Conservation (phyloP, 2,797 vertebrate species). For the Loriculus beryllinus region DNA sequence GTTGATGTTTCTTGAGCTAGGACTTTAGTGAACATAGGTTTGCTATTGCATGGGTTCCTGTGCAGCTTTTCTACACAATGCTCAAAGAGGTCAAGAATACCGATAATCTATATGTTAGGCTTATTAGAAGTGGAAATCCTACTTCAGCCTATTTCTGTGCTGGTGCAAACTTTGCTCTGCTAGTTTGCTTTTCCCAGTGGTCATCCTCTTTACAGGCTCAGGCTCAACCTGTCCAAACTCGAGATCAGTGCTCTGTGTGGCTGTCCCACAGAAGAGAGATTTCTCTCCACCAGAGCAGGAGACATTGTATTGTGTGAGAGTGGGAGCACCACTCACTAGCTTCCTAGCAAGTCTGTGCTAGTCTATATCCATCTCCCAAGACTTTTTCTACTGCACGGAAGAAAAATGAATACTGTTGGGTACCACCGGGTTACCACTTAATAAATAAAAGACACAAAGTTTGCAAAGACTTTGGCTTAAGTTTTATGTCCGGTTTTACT, state of each 20-base stretch:
- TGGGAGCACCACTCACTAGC: neutral
- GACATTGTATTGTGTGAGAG: fast-evolving
- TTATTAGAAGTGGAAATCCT: neutral
- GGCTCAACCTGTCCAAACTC: neutral
- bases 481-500: neutral
- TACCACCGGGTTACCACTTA: neutral
- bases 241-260: neutral
- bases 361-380: neutral
- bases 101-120: neutral
- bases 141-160: neutral
- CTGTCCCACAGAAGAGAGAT: neutral
- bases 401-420: neutral
- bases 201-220: neutral
- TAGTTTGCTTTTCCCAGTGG: neutral
- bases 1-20: neutral
- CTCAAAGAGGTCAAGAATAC: neutral
- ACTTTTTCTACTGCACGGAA: neutral
- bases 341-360: neutral
- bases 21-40: neutral
- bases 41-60: neutral
- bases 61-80: neutral
- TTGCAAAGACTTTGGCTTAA: neutral
- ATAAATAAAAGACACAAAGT: neutral
- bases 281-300: neutral
- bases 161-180: neutral